Percentiles rank a stretch among this genome's conserved stretches.
Evolutionary conservation across 2,113 vertebrate species (phyloP).

Genomic region (Potamarius usumacintae): DNA sequence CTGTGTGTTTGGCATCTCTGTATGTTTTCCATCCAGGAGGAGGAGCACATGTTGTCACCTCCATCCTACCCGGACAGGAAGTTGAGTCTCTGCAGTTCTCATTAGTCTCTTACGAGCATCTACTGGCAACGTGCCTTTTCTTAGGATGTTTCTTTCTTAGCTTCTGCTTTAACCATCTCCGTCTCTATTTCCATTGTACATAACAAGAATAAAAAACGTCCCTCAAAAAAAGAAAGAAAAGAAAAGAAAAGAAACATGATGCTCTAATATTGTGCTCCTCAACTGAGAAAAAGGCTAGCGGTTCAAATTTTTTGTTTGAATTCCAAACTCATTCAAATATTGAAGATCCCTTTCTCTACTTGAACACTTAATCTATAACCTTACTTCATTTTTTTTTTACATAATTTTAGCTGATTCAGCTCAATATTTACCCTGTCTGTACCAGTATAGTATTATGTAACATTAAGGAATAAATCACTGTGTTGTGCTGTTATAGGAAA

Average conservation of each 20-base stretch:
- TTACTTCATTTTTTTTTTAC: background rate
- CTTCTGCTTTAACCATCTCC: slow-evolving; percentile 3
- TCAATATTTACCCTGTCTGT: background rate
- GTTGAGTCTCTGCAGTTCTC: slow-evolving; percentile 44
- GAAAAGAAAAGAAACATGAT: background rate
- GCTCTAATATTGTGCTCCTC: background rate
- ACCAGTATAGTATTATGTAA: background rate
- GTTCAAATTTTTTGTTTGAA: background rate
- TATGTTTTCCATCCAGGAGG: background rate
- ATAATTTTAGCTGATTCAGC: background rate
- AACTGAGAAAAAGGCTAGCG: background rate
- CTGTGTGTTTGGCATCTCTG: background rate
- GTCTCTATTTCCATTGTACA: background rate
- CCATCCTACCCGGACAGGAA: slow-evolving; percentile 35
- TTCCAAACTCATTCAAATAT: background rate
- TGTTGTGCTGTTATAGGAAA: background rate
- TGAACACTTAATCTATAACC: background rate
- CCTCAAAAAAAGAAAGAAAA: background rate
- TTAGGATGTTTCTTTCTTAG: background rate
- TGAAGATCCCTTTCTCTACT: background rate
- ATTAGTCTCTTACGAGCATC: background rate
- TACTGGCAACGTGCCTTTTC: background rate
- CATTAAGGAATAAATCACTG: background rate
- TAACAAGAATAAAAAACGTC: background rate
- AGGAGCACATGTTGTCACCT: background rate